phyloP scores from a whole-genome alignment of 2,797 vertebrate species.

The Serranus cabrilla region DNA sequence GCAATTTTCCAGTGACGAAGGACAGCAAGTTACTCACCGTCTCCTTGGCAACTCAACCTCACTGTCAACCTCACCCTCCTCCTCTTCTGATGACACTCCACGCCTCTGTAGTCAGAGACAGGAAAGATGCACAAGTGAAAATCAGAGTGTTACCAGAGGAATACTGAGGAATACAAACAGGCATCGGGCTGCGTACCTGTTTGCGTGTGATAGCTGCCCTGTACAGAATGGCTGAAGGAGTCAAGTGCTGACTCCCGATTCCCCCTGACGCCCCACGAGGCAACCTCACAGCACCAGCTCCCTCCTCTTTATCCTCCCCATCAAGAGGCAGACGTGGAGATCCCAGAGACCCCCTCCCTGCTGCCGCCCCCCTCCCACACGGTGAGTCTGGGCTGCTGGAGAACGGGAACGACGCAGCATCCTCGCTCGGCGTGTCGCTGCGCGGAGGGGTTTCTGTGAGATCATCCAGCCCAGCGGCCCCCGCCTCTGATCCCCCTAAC shows the following conservation, averaged over 20 bases:
- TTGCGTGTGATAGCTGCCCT: constrained; percentile 93
- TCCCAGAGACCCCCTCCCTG: constrained; percentile 81
- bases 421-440: constrained; percentile 90
- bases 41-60: constrained; percentile 93
- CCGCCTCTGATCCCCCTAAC: constrained; percentile 73
- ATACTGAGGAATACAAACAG: neutral
- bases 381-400: constrained; percentile 93
- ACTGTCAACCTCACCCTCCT: constrained; percentile 95
- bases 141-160: constrained; percentile 9
- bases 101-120: constrained; percentile 84
- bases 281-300: constrained; percentile 79
- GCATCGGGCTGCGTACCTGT: constrained; percentile 83
- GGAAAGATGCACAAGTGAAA: constrained; percentile 37
- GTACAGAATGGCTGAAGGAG: constrained; percentile 92
- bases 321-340: constrained; percentile 84
- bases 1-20: constrained; percentile 59
- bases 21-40: constrained; percentile 85
- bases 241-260: constrained; percentile 88
- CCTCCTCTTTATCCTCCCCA: constrained; percentile 86
- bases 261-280: constrained; percentile 83
- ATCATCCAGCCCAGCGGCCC: constrained; percentile 81
- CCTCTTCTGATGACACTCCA: constrained; percentile 93
- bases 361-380: constrained; percentile 81
- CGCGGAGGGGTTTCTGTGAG: constrained; percentile 85
- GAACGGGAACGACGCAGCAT: constrained; percentile 88